A percentile compares a stretch with the other conserved stretches of the same genome.
Conservation (phyloP, 1,140 invertebrate genomes). For the Aphis gossypii region DNA sequence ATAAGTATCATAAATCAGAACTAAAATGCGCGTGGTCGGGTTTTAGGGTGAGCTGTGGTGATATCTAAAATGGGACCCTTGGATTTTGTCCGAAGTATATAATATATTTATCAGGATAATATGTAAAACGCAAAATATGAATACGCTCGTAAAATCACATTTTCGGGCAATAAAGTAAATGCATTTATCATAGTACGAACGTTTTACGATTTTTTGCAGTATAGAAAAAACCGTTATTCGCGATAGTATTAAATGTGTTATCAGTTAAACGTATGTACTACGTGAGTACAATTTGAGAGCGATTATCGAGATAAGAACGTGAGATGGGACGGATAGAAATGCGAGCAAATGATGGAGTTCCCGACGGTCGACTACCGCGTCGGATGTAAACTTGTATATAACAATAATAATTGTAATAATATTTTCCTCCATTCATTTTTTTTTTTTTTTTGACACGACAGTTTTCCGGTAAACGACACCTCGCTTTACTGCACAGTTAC, state of each 20-base stretch:
- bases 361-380: background rate
- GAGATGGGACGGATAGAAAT: background rate
- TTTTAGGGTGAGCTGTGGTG: background rate
- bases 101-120: background rate
- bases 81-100: background rate
- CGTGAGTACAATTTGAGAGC: background rate
- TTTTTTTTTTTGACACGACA: background rate
- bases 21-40: background rate
- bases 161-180: slow-evolving; percentile 5
- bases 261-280: background rate
- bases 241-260: background rate
- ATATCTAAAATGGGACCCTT: background rate
- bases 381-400: background rate
- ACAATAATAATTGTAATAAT: background rate
- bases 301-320: background rate
- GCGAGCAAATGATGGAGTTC: background rate
- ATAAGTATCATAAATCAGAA: slow-evolving; percentile 28
- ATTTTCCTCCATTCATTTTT: background rate
- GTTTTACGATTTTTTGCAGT: background rate
- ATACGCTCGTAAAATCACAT: background rate
- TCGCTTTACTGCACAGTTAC: background rate
- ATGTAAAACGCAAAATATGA: background rate
- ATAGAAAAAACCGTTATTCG: background rate
- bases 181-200: background rate
- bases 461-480: background rate